Conservation (phyloP, 2,797 vertebrate genomes). For the Echiichthys vipera region DNA sequence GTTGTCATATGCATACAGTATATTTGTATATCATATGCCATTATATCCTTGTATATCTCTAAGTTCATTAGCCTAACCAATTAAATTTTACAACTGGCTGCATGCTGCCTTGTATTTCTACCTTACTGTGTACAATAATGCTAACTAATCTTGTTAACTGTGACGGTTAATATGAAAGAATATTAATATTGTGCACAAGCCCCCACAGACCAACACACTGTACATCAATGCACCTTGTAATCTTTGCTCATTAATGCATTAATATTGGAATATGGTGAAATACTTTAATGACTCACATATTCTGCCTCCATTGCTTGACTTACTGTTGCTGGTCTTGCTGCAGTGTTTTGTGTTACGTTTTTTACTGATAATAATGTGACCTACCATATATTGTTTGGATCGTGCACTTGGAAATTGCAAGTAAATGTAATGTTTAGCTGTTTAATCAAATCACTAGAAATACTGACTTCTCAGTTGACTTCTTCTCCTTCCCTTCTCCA, state of each 20-base stretch:
- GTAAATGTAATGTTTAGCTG: not conserved
- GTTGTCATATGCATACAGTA: not conserved
- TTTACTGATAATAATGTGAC: not conserved
- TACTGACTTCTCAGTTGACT: slow-evolving; percentile 14
- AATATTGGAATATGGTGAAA: slow-evolving; percentile 21
- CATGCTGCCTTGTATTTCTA: slow-evolving; percentile 13
- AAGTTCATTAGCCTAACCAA: slow-evolving; percentile 4
- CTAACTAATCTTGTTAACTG: slow-evolving; percentile 44
- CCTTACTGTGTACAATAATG: slow-evolving; percentile 17
- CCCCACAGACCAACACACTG: slow-evolving; percentile 10
- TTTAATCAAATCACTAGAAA: slow-evolving; percentile 12
- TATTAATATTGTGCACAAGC: slow-evolving; percentile 11
- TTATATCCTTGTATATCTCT: not conserved
- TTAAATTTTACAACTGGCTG: slow-evolving; percentile 19
- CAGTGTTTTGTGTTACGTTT: not conserved
- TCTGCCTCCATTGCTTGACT: not conserved
- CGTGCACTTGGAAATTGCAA: not conserved
- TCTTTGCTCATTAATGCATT: slow-evolving; percentile 43
- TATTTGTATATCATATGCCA: not conserved
- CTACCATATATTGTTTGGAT: not conserved
- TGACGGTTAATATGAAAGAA: slow-evolving; percentile 31
- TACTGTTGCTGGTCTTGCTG: slow-evolving; percentile 4
- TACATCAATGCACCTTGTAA: slow-evolving; percentile 41
- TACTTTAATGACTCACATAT: slow-evolving; percentile 10
- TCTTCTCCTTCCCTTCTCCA: slow-evolving; percentile 68